These are phyloP conservation scores for Eupeodes luniger DNA, from an alignment of 2,888 invertebrate species.

Conservation along the genomic window DNA sequence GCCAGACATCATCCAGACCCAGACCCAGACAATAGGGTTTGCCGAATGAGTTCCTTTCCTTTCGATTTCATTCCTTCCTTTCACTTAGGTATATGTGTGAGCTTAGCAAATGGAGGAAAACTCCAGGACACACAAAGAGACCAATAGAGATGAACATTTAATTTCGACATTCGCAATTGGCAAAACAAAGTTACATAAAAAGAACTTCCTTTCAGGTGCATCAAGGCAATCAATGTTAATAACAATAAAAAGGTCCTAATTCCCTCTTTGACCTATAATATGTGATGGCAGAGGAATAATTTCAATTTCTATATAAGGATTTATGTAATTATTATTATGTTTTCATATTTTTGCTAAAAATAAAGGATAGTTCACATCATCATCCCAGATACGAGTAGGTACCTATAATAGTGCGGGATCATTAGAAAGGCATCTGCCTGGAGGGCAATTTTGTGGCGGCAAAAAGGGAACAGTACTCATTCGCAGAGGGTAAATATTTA, in stretches of 20 bases:
- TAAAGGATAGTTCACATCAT: slow-evolving; percentile 42
- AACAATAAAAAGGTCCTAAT: slow-evolving; percentile 56
- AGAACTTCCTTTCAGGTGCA: slow-evolving; percentile 64
- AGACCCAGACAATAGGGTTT: slow-evolving; percentile 65
- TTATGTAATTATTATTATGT: slow-evolving; percentile 52
- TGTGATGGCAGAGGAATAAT: slow-evolving; percentile 11
- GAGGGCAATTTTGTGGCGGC: slow-evolving; percentile 62
- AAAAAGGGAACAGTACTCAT: slow-evolving; percentile 32
- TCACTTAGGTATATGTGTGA: not conserved
- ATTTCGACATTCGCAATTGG: slow-evolving; percentile 71
- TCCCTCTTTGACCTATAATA: slow-evolving; percentile 67
- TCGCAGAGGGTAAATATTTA: slow-evolving; percentile 44
- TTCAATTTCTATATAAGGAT: slow-evolving; percentile 49
- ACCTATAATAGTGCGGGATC: slow-evolving; percentile 40
- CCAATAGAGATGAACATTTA: slow-evolving; percentile 46
- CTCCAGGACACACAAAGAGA: slow-evolving; percentile 15
- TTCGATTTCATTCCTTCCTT: slow-evolving; percentile 54
- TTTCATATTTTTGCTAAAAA: slow-evolving; percentile 53
- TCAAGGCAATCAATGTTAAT: slow-evolving; percentile 40
- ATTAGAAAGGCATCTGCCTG: slow-evolving; percentile 69
- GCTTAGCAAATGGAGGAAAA: slow-evolving; percentile 11
- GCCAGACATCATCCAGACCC: slow-evolving; percentile 68
- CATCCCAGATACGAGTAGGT: too few relatives aligned
- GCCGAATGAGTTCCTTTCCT: slow-evolving; percentile 52
- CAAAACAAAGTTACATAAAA: slow-evolving; percentile 60